phyloP scores from a whole-genome alignment of 2,797 vertebrate species.

The Enteromius radiatus region DNA sequence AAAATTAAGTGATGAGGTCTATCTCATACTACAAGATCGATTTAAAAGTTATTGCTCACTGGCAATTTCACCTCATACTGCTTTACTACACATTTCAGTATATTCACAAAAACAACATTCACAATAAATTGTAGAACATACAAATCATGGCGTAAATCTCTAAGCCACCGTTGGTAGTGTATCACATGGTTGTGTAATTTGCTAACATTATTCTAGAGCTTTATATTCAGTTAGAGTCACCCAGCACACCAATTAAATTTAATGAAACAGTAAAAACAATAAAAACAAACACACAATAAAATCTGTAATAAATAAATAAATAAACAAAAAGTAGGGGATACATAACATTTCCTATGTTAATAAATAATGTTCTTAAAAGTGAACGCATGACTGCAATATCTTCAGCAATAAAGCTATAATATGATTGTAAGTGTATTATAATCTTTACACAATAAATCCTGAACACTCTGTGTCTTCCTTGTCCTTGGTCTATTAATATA shows the following conservation, averaged over 20 bases:
- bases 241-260: neutral
- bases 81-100: neutral
- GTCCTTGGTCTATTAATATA: conserved; percentile 26
- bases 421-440: neutral
- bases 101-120: neutral
- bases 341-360: neutral
- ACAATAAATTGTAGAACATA: neutral
- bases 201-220: neutral
- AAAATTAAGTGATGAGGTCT: neutral
- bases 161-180: neutral
- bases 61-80: neutral
- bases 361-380: neutral
- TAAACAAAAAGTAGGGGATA: neutral
- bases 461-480: conserved; percentile 8
- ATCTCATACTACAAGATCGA: neutral
- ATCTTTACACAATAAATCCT: conserved; percentile 16
- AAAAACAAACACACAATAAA: neutral
- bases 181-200: neutral
- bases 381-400: neutral
- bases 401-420: conserved; percentile 3
- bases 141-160: neutral
- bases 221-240: neutral
- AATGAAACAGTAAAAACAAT: neutral
- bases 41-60: neutral
- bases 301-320: neutral